Base-by-base conservation (phyloP, 2,888 invertebrate species). In the Achlya flavicornis region DNA sequence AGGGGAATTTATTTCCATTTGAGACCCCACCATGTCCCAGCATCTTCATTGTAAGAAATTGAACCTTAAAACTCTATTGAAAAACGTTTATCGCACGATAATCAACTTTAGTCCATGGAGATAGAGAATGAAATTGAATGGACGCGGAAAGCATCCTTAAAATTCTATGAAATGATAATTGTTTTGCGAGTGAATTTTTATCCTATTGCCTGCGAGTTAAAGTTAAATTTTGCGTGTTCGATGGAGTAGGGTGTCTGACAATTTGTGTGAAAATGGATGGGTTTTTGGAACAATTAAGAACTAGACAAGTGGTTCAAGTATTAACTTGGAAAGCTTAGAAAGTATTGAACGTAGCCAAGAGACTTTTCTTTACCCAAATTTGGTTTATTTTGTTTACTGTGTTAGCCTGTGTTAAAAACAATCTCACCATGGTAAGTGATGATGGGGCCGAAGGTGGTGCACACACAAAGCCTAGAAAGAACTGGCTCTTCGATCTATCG, bases 21-120 rank as follows among this genome's bases (percentile, higher is more conserved):
- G 0, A 46, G 46, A 46, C 19, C 53, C 19, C 53, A 19, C 53
- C 19, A 16, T 48, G 48, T 48, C 48, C 48, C 48, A 16, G 8
- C 48, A 53, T 53, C 53, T 53, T 53, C 19, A 53, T 53, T 53
- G 53, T 53, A 53, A 53, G 53, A 53, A 53, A 53, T 53, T 53
- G 19, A 19, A 10, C 53, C 53, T 53, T 16, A 53, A 53, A 53
- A 53, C 19, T 53, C 16, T 19, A 53, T 53, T 53, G 53, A 53
- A 53, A 53, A 53, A 53, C 53, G 19, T 53, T 53, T 53, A 53
- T 19, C 19, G n/a, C 3, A 2, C 19, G 10, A 10, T 19, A 53
- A 53, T 19, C 53, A 19, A 19, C 53, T 53, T 53, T 53, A 53
- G n/a, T 19, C 1, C 53, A 53, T 4, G 19, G 3, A 7, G n/a